Conservation (phyloP, 64 coral and sea anemone species). For the Pachyseris speciosa region DNA sequence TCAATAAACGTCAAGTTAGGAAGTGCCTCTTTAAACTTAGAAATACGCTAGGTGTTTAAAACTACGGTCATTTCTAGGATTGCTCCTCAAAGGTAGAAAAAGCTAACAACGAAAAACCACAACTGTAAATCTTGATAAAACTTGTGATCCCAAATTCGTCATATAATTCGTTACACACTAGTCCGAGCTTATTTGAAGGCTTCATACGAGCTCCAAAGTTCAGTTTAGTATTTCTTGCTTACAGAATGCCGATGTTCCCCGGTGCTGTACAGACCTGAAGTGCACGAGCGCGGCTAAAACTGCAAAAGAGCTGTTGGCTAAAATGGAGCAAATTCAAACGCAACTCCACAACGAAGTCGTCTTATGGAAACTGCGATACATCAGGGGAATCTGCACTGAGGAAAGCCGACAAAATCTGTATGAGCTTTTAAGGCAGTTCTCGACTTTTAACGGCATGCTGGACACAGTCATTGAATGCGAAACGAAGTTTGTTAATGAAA, state of each 20-base stretch:
- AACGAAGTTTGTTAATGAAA: neutral
- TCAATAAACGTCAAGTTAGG: no score
- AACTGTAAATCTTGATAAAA: no score
- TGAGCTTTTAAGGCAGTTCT: constrained; percentile 26
- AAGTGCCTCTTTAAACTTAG: no score
- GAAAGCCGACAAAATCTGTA: constrained; percentile 33
- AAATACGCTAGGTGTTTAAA: no score
- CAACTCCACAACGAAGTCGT: constrained; percentile 67
- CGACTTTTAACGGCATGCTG: constrained; percentile 6
- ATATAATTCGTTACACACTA: no score
- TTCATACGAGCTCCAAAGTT: no score
- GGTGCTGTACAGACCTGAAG: neutral
- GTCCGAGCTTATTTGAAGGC: no score
- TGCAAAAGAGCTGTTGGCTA: constrained; percentile 19
- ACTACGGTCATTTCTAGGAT: no score
- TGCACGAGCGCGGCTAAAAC: constrained; percentile 9
- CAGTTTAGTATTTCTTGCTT: neutral
- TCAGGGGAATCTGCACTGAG: constrained; percentile 39
- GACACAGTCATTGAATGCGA: constrained; percentile 45
- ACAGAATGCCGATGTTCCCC: neutral
- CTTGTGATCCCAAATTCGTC: no score
- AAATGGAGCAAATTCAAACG: constrained; percentile 55
- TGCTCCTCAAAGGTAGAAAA: no score
- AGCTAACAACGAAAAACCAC: no score
- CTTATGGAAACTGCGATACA: constrained; percentile 41